Evolutionary conservation across 2,888 invertebrate genomes (phyloP), one percentile per base, ranked within the genome.

Genomic region (Mythimna albipuncta): DNA sequence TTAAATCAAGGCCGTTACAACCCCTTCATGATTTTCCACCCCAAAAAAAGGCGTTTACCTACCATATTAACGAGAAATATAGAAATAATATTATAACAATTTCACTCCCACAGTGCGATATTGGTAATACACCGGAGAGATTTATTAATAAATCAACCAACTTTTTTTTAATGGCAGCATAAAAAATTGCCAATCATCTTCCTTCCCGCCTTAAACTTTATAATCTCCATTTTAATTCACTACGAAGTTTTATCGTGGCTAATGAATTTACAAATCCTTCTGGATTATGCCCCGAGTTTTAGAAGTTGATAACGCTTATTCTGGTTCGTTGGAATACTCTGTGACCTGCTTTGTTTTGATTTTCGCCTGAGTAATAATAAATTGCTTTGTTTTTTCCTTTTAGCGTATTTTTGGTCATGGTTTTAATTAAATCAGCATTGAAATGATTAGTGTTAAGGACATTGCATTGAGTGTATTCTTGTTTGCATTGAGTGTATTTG

Each of bases 261-360:
- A 91, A 93, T 93, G 91, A 93, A 92, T 92, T 92, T 91, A 91
- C 92, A 92, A 91, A 92, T 92, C 92, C 91, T 84, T 81, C 64
- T 78, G 90, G 89, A 91, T 90, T 91, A 90, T 87, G 84, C 81
- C 75, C 81, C 50, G 83, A 86, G 85, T 88, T 87, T 73, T 83
- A 72, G 68, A 84, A 87, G 83, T 88, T 87, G 70, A 59, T 77
- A 74, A 73, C 52, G 62, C 70, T 77, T 77, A 83, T 79, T 77
- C 64, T 73, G 77, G 64, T 57, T 35, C 50, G 69, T 44, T 79
- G 64, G 19, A 41, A n/a, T 69, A 67, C 32, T 61, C 64, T 52
- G 65, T 44, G 79, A 78, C 72, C 79, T 61, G 77, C 63, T 72
- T 75, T 69, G 63, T 75, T 82, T 74, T 81, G 54, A 71, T 84